A percentile compares a stretch with the other conserved stretches of the same genome.
Conservation (phyloP, 1,140 invertebrate genomes). For the Telenomus remus region DNA sequence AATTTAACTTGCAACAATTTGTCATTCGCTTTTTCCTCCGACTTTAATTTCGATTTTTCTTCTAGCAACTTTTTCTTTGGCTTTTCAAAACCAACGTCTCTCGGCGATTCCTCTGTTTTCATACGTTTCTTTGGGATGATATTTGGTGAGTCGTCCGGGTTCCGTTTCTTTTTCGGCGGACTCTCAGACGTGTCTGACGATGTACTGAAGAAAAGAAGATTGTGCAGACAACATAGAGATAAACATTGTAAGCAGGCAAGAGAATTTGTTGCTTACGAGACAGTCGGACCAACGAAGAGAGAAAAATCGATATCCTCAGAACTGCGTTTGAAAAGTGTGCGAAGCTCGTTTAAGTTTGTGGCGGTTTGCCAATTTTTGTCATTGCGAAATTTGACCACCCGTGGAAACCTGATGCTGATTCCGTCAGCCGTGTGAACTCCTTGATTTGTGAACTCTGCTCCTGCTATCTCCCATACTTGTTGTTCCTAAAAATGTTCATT, state of each 20-base stretch:
- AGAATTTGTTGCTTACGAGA: conserved; percentile 20
- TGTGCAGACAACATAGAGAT: too few species aligned
- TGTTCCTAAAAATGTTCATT: conserved; percentile 73
- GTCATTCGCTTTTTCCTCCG: conserved; percentile 10
- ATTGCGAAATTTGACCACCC: conserved; percentile 87
- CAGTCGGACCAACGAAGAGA: conserved; percentile 68
- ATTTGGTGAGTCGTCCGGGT: conserved; percentile 13
- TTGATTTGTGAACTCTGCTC: conserved; percentile 92
- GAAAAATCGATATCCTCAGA: conserved; percentile 81
- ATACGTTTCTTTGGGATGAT: conserved; percentile 21
- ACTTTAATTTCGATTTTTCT: conserved; percentile 14
- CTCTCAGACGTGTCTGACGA: background rate
- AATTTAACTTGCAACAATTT: conserved; percentile 40
- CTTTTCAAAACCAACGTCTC: background rate
- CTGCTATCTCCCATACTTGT: conserved; percentile 95
- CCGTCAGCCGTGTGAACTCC: conserved; percentile 92
- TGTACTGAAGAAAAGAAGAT: conserved; percentile 1
- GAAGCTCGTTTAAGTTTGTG: conserved; percentile 85
- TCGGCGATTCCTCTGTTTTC: conserved; percentile 12
- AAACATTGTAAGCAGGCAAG: background rate
- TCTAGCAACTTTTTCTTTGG: background rate
- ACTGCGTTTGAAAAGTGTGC: conserved; percentile 80
- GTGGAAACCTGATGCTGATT: conserved; percentile 94
- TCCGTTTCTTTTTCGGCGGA: conserved; percentile 1
- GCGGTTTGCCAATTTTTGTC: conserved; percentile 92